Percentiles rank a stretch among this genome's conserved stretches.
phyloP scores from a whole-genome alignment of 2,888 invertebrate species.

The Drosophila imparisetae region DNA sequence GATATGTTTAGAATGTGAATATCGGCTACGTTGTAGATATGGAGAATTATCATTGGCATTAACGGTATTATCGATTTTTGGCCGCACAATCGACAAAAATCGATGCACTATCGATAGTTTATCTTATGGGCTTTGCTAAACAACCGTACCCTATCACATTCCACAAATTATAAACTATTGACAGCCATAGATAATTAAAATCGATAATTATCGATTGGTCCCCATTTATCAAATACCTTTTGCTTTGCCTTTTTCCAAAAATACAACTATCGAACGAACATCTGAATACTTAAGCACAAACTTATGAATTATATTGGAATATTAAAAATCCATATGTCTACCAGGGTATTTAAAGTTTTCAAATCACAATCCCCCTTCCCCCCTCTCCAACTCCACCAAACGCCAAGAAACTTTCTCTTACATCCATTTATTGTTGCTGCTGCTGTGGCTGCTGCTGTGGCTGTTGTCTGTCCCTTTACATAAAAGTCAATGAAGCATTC shows the following conservation, averaged over 20 bases:
- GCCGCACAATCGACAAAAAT: no score
- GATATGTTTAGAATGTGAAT: no score
- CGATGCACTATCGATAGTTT: neutral
- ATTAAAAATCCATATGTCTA: neutral
- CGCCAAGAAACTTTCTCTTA: neutral
- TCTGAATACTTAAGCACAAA: neutral
- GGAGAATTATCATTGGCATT: no score
- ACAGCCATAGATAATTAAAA: neutral
- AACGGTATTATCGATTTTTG: no score
- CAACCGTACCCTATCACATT: neutral
- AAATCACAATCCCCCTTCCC: no score
- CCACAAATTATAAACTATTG: neutral
- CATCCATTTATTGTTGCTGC: slow-evolving; percentile 2
- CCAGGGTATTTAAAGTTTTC: neutral
- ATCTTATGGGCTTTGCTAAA: neutral
- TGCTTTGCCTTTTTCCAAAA: neutral
- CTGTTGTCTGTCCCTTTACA: slow-evolving; percentile 38
- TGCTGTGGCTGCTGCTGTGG: slow-evolving; percentile 2
- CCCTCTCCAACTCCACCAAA: neutral
- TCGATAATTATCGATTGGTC: neutral
- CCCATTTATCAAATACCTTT: neutral
- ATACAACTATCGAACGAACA: neutral
- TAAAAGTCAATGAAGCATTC: slow-evolving; percentile 76
- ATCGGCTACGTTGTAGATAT: no score
- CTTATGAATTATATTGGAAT: neutral